Conservation (phyloP, 2,797 vertebrate genomes). For the Sebastes alutus region DNA sequence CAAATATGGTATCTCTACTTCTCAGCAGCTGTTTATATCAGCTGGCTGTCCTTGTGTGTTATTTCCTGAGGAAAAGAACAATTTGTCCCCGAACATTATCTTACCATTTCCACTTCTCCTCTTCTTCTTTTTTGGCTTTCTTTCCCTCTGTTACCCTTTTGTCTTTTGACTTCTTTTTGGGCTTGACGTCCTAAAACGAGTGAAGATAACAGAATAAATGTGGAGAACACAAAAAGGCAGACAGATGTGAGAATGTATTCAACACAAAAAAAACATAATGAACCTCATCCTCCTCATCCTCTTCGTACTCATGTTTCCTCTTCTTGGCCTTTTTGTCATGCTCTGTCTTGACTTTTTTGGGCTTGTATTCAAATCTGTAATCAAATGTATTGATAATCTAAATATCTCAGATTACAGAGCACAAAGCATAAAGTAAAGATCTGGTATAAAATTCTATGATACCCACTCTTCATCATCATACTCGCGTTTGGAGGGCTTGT, state of each 20-base stretch:
- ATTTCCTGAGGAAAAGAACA: conserved; percentile 26
- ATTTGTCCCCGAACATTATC: background rate
- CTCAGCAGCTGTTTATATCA: background rate
- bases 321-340: conserved; percentile 94
- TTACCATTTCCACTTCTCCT: conserved; percentile 98
- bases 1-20: background rate
- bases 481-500: conserved; percentile 88
- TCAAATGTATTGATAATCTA: background rate
- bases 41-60: background rate
- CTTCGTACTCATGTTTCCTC: conserved; percentile 90
- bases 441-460: background rate
- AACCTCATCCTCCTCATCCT: conserved; percentile 83
- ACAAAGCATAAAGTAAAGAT: background rate
- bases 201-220: background rate
- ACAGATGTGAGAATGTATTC: background rate
- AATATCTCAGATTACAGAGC: background rate
- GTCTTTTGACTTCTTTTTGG: conserved; percentile 92
- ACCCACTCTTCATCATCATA: conserved; percentile 91
- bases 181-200: conserved; percentile 85
- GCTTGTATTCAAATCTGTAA: conserved; percentile 88
- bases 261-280: background rate
- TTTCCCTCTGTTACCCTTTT: conserved; percentile 87
- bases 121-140: conserved; percentile 94
- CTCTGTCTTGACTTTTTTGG: conserved; percentile 93
- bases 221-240: background rate